These are phyloP conservation scores for Cyrtodaria siliqua DNA, from an alignment of 2,888 invertebrate species.

Conservation along the genomic window DNA sequence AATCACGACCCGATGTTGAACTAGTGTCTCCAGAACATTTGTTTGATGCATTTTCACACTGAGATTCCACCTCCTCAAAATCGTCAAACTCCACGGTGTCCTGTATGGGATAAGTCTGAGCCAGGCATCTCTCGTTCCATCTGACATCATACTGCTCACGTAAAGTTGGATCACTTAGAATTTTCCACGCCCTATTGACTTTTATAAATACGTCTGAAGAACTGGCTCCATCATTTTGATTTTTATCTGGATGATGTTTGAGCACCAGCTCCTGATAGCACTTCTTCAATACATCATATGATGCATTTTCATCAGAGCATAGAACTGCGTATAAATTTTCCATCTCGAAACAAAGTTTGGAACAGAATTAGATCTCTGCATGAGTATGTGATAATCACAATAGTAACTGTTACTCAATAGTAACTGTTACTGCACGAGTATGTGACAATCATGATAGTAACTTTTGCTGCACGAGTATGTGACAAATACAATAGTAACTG, in stretches of 20 bases:
- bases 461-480: too few species aligned
- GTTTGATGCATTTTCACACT: neutral
- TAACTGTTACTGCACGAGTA: too few species aligned
- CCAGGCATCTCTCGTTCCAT: constrained; percentile 76
- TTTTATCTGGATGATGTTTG: constrained; percentile 75
- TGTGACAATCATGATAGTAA: too few species aligned
- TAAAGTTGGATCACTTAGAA: constrained; percentile 71
- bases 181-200: constrained; percentile 78
- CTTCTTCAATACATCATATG: constrained; percentile 66
- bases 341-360: too few species aligned
- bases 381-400: too few species aligned
- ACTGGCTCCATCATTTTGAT: neutral
- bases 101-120: constrained; percentile 80
- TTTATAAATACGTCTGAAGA: constrained; percentile 65
- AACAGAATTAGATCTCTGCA: too few species aligned
- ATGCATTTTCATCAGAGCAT: constrained; percentile 54
- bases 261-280: constrained; percentile 68
- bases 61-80: constrained; percentile 61
- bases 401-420: too few species aligned
- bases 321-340: constrained; percentile 72
- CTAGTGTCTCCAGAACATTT: neutral
- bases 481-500: too few species aligned
- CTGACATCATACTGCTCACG: constrained; percentile 76
- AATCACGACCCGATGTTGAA: neutral
- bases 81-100: constrained; percentile 77